phyloP scores from a whole-genome alignment of 2,797 vertebrate genomes.

The Malurus splendens region DNA sequence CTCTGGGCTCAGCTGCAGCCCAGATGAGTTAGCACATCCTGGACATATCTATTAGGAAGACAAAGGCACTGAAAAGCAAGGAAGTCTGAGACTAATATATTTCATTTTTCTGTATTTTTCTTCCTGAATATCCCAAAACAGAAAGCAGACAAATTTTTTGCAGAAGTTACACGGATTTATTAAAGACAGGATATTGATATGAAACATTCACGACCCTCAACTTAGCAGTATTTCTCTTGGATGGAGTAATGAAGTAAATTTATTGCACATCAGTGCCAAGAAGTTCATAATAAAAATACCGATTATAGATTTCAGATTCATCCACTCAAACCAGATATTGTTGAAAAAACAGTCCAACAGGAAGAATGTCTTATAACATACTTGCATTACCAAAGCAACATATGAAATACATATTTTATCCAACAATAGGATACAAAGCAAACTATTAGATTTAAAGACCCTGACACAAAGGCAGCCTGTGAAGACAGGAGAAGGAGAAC shows the following conservation, averaged over 20 bases:
- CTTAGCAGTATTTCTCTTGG: slow-evolving; percentile 51
- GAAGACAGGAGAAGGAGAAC: neutral
- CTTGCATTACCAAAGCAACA: slow-evolving; percentile 4
- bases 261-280: slow-evolving; percentile 43
- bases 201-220: slow-evolving; percentile 40
- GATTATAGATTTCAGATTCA: slow-evolving; percentile 49
- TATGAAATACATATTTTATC: slow-evolving; percentile 37
- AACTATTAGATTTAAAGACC: neutral
- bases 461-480: slow-evolving; percentile 10
- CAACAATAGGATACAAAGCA: slow-evolving; percentile 16
- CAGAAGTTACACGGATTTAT: slow-evolving; percentile 51
- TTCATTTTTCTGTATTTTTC: slow-evolving; percentile 1
- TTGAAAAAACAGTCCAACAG: slow-evolving; percentile 25
- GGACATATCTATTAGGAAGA: neutral
- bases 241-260: slow-evolving; percentile 27
- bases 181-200: slow-evolving; percentile 54
- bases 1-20: neutral
- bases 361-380: slow-evolving; percentile 30
- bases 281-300: slow-evolving; percentile 44
- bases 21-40: neutral
- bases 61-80: slow-evolving; percentile 17
- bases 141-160: slow-evolving; percentile 28
- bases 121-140: slow-evolving; percentile 11
- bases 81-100: neutral
- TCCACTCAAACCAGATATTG: slow-evolving; percentile 54